These are phyloP conservation scores for Speoplatyrhinus poulsoni DNA, from an alignment of 2,113 vertebrate species.

Conservation along the genomic window DNA sequence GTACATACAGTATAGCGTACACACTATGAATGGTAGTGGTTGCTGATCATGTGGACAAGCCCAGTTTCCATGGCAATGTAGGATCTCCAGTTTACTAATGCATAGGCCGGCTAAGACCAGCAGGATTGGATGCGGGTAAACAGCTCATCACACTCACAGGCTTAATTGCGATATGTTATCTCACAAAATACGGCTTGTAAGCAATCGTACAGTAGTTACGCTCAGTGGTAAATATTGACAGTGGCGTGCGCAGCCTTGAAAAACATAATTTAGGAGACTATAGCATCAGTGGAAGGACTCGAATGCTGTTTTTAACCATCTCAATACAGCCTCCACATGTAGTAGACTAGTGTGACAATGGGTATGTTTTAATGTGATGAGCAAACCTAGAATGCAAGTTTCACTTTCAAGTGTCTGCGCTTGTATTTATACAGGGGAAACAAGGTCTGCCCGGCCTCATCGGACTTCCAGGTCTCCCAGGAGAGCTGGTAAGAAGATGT, in stretches of 20 bases:
- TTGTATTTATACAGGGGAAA: conserved; percentile 80
- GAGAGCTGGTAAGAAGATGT: conserved; percentile 83
- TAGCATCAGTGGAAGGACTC: conserved; percentile 6
- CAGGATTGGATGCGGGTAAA: conserved; percentile 4
- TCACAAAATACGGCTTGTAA: background rate
- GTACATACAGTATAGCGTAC: background rate
- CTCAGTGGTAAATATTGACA: background rate
- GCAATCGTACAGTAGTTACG: background rate
- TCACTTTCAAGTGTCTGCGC: conserved; percentile 16
- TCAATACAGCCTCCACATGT: conserved; percentile 14
- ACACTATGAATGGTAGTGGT: background rate
- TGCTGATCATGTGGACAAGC: background rate
- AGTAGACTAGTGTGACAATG: conserved; percentile 3
- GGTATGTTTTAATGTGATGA: conserved; percentile 22
- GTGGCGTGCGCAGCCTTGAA: background rate
- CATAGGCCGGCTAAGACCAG: conserved; percentile 19
- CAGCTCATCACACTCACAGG: background rate
- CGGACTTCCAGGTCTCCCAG: conserved; percentile 84
- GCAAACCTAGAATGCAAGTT: conserved; percentile 36
- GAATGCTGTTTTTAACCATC: conserved; percentile 11
- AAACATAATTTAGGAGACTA: conserved; percentile 18
- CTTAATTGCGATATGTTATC: background rate
- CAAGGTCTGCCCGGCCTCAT: conserved; percentile 81
- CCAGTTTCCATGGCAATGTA: conserved; percentile 45
- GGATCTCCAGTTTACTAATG: background rate